Evolutionary conservation across 1,140 invertebrate genomes (phyloP), one percentile per base, ranked within the genome.

Genomic region (Caenorhabditis remanei): DNA sequence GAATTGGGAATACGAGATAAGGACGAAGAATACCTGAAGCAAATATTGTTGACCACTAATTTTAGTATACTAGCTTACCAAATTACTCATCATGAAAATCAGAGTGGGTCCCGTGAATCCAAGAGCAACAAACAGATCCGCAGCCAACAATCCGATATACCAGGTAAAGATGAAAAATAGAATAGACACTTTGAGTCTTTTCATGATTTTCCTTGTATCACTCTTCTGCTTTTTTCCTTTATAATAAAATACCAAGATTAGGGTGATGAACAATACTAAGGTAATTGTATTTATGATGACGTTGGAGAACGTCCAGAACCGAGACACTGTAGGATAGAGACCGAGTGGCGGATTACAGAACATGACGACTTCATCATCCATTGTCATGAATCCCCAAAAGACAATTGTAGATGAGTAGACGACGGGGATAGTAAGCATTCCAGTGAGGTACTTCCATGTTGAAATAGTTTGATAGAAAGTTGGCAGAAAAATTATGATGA

Each of bases 271-370:
- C 14, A 84, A 11, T 61, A 84, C 13, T 24, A 84, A 21, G 4
- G 83, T 84, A 1, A 84, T 43, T 21, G 83, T 21, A n/a, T 84
- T 84, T 7, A 84, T 84, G 32, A 84, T 21, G 19, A 84, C 83
- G 55, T 61, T 84, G 21, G 83, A 21, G 16, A 84, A 61, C 48
- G 83, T 58, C 83, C 83, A 84, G 13, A 84, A 61, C 0, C 83
- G 55, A 55, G 83, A 61, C 21, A 84, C 58, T 21, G 55, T 58
- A 21, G 24, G 83, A 65, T 58, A 21, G 53, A 84, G 83, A 16
- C 14, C 83, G n/a, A 84, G 55, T 61, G 83, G 83, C 2, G 83
- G 83, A 40, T 84, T 84, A 50, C 83, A 84, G n/a, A 84, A 84
- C 41, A 84, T 84, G 0, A 61, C 55, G n/a, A 84, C 16, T 24